Evolutionary conservation across 2,888 invertebrate genomes (phyloP).

Genomic region (Phragmatobia fuliginosa): DNA sequence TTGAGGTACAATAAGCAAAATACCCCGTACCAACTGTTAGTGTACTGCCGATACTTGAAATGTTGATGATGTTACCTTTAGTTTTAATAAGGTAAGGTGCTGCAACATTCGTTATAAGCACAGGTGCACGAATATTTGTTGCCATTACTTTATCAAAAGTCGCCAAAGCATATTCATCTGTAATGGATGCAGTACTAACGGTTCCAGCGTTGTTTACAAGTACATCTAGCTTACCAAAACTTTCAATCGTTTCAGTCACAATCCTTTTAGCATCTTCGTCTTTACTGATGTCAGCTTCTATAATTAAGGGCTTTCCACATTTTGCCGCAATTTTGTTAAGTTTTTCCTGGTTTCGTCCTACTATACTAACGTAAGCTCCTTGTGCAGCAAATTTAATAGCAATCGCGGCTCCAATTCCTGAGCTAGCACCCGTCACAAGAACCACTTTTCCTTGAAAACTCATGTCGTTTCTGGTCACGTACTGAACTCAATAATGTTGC

Average conservation of each 20-base stretch:
- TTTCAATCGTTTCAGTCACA: conserved; percentile 21
- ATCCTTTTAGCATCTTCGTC: conserved; percentile 29
- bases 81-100: conserved; percentile 46
- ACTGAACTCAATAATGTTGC: neutral
- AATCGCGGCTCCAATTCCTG: conserved; percentile 54
- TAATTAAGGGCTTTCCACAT: conserved; percentile 25
- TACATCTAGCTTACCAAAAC: conserved; percentile 35
- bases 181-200: conserved; percentile 2
- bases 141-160: conserved; percentile 27
- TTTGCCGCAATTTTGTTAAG: conserved; percentile 30
- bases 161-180: conserved; percentile 24
- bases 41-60: conserved; percentile 34
- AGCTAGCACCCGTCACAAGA: conserved; percentile 54
- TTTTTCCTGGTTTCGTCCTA: conserved; percentile 50
- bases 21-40: neutral
- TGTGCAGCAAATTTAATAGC: conserved; percentile 40
- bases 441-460: conserved; percentile 53
- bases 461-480: conserved; percentile 35
- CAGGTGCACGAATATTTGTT: conserved; percentile 36
- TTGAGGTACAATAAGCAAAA: conserved; percentile 44
- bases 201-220: conserved; percentile 44
- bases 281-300: conserved; percentile 29
- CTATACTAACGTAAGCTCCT: conserved; percentile 48
- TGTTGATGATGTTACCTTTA: conserved; percentile 91
- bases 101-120: conserved; percentile 39